Conservation (phyloP, 1,140 invertebrate species). For the Drosophila santomea region DNA sequence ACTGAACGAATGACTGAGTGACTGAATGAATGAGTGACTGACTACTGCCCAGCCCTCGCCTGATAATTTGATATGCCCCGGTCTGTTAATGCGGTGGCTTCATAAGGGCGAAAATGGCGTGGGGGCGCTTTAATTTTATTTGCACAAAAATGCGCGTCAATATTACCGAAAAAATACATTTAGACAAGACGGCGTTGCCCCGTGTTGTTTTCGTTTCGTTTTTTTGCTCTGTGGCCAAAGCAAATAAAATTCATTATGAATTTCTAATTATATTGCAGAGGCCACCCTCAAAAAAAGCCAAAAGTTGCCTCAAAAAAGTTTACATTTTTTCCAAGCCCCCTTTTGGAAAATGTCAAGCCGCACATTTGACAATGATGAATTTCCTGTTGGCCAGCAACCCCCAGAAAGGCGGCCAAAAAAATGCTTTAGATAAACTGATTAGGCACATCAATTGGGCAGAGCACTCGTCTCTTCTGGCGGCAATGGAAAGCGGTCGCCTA, state of each 20-base stretch:
- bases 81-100: slow-evolving; percentile 32
- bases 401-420: slow-evolving; percentile 7
- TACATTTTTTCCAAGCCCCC: slow-evolving; percentile 46
- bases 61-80: slow-evolving; percentile 82
- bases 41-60: slow-evolving; percentile 54
- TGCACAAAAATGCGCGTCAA: slow-evolving; percentile 78
- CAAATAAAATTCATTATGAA: slow-evolving; percentile 84
- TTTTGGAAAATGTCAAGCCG: slow-evolving; percentile 73
- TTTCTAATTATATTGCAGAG: slow-evolving; percentile 79
- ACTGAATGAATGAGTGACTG: slow-evolving; percentile 28
- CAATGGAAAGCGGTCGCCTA: slow-evolving; percentile 22
- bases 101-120: slow-evolving; percentile 7
- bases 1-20: slow-evolving; percentile 25
- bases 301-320: slow-evolving; percentile 65
- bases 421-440: slow-evolving; percentile 75
- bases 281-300: slow-evolving; percentile 41
- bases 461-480: not conserved
- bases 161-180: slow-evolving; percentile 57
- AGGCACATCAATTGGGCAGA: slow-evolving; percentile 76
- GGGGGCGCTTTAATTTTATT: slow-evolving; percentile 79
- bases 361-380: slow-evolving; percentile 80
- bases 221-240: slow-evolving; percentile 65
- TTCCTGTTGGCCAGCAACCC: slow-evolving; percentile 62
- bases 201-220: slow-evolving; percentile 37
- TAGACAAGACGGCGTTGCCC: slow-evolving; percentile 54